Base-by-base conservation (phyloP, 53 echinoderm and acorn worm species). In the Temnopleurus reevesii region DNA sequence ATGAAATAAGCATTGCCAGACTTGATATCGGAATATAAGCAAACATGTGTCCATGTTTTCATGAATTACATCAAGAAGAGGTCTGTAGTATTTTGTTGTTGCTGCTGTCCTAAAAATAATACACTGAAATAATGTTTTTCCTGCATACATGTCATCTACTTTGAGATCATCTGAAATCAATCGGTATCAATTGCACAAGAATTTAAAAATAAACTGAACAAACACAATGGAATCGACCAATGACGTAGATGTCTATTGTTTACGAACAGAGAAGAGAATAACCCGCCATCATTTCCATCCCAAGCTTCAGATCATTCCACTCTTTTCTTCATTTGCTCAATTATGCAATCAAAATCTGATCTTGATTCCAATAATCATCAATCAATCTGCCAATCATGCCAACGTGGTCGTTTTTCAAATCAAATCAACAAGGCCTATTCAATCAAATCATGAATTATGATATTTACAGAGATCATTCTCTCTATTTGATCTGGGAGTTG, bases 361-460 rank as follows among this genome's bases (percentile, higher is more conserved):
- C 71, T 71, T 9, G 43, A 38, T 71, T 41, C 9, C 71, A 71
- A 71, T 41, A 71, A 71, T 71, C 71, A 71, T 71, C 71, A 71
- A 71, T 71, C 71, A 71, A 41, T 71, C 49, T 51, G 47, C 21
- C 80, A 51, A 80, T 51, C 80, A 51, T 80, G 26, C 29, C 80
- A 47, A 34, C 19, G 45, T 17, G 77, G 26, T 8, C 77, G 63
- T 71, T 41, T 53, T 12, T 80, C 51, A 80, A 80, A 80, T 80
- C 51, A 46, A 49, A 80, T 80, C 80, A 51, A 24, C 31, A 5
- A 49, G 56, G n/a, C 23, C 83, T 55, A 79, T 79, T 83, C 83
- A 83, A 83, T 83, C 55, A 53, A 47, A 53, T 56, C 83, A 83
- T 83, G 83, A 83, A 29, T 83, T 54, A 83, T 83, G 83, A 53